A percentile compares a stretch with the other conserved stretches of the same genome.
Evolutionary conservation across 2,888 invertebrate genomes (phyloP).

Genomic region (Linnaemya tessellans): DNA sequence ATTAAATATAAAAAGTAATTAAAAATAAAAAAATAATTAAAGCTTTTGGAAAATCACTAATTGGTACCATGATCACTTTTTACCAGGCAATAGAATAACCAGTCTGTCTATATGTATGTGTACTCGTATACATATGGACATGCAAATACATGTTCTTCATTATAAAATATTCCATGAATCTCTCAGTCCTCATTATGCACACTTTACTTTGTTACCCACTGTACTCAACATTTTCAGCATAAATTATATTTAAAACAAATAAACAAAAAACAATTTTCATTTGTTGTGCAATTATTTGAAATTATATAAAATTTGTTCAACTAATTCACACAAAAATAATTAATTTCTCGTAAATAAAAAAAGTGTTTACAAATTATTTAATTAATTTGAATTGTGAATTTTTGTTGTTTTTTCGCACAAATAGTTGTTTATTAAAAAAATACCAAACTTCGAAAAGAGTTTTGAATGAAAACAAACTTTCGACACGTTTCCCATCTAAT

Average conservation of each 20-base stretch:
- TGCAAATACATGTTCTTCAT: too few species aligned
- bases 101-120: too few species aligned
- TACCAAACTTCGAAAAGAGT: background rate
- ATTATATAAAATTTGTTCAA: slow-evolving; percentile 23
- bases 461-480: slow-evolving; percentile 17
- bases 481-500: slow-evolving; percentile 4
- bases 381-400: background rate
- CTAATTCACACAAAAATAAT: slow-evolving; percentile 10
- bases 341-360: slow-evolving; percentile 8
- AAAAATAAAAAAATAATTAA: too few species aligned
- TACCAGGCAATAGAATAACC: too few species aligned
- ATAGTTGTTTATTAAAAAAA: slow-evolving; percentile 16
- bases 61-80: too few species aligned
- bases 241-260: background rate
- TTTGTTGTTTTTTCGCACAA: slow-evolving; percentile 14
- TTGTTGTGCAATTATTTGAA: slow-evolving; percentile 19
- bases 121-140: too few species aligned
- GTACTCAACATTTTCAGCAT: background rate
- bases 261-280: background rate
- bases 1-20: too few species aligned
- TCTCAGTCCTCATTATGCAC: too few species aligned
- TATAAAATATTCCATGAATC: too few species aligned
- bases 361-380: slow-evolving; percentile 13
- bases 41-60: too few species aligned
- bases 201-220: background rate